phyloP scores from a whole-genome alignment of 1,140 invertebrate genomes.

The Zophobas morio region DNA sequence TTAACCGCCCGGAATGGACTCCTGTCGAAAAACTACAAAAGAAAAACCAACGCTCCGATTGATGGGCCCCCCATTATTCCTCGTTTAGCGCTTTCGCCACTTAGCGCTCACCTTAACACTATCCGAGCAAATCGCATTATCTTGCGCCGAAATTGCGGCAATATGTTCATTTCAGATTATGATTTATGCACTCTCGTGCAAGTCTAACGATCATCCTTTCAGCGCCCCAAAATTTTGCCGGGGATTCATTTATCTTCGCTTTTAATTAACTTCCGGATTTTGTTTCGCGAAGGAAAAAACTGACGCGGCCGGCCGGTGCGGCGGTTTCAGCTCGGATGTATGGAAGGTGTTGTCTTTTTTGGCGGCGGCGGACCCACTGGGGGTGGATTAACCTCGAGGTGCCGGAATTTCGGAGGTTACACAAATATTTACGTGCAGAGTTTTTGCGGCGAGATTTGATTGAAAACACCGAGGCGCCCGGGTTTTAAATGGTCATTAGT shows the following conservation, averaged over 20 bases:
- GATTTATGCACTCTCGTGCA: slow-evolving; percentile 29
- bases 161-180: slow-evolving; percentile 28
- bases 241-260: slow-evolving; percentile 25
- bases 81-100: neutral
- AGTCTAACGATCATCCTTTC: slow-evolving; percentile 19
- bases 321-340: neutral
- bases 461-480: too few species aligned
- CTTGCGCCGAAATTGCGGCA: slow-evolving; percentile 3
- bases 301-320: neutral
- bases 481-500: too few species aligned
- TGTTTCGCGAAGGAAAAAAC: slow-evolving; percentile 7
- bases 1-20: slow-evolving; percentile 12
- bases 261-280: slow-evolving; percentile 31
- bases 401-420: too few species aligned
- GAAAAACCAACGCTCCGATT: slow-evolving; percentile 19
- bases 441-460: too few species aligned
- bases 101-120: neutral
- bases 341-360: too few species aligned
- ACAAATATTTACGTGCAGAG: too few species aligned
- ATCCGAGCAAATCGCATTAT: slow-evolving; percentile 2
- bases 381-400: too few species aligned
- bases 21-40: slow-evolving; percentile 12
- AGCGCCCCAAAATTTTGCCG: slow-evolving; percentile 5
- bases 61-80: slow-evolving; percentile 15
- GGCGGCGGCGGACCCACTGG: too few species aligned